phyloP scores from a whole-genome alignment of 2,888 invertebrate species.

The Diachrysia chrysitis region DNA sequence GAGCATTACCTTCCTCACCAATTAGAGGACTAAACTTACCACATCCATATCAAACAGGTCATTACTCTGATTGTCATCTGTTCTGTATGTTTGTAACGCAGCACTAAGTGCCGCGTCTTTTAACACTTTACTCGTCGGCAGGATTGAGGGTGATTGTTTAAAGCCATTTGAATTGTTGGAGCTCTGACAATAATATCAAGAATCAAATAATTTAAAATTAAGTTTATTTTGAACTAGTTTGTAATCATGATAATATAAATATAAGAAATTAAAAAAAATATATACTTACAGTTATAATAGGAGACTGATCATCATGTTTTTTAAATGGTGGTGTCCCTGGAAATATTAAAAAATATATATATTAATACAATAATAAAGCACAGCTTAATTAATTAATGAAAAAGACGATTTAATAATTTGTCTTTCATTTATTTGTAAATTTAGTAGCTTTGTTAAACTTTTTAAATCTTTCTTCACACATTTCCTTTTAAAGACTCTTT shows the following conservation, averaged over 20 bases:
- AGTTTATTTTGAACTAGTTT: too few relatives aligned
- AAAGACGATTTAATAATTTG: too few relatives aligned
- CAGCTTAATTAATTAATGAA: too few relatives aligned
- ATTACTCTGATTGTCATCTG: conserved; percentile 58
- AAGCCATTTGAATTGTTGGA: conserved; percentile 9
- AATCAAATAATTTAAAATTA: too few relatives aligned
- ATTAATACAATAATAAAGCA: too few relatives aligned
- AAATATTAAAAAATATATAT: conserved; percentile 49
- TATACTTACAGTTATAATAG: conserved; percentile 34
- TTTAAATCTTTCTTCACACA: too few relatives aligned
- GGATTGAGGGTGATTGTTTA: conserved; percentile 51
- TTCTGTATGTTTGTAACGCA: conserved; percentile 13
- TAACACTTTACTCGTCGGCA: conserved; percentile 34
- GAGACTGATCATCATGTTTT: conserved; percentile 39
- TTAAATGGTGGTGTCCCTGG: conserved; percentile 77
- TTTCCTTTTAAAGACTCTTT: too few relatives aligned
- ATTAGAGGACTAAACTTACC: conserved; percentile 60
- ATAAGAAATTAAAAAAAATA: background rate
- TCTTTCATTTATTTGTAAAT: too few relatives aligned
- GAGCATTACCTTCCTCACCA: too few relatives aligned
- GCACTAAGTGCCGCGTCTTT: conserved; percentile 33
- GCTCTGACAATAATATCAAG: conserved; percentile 54
- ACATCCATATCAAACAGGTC: conserved; percentile 75
- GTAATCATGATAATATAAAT: background rate
- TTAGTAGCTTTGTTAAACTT: too few relatives aligned